Evolutionary conservation across 1,140 invertebrate species (phyloP), one percentile per base, ranked within the genome.

Genomic region (Oryzaephilus surinamensis): DNA sequence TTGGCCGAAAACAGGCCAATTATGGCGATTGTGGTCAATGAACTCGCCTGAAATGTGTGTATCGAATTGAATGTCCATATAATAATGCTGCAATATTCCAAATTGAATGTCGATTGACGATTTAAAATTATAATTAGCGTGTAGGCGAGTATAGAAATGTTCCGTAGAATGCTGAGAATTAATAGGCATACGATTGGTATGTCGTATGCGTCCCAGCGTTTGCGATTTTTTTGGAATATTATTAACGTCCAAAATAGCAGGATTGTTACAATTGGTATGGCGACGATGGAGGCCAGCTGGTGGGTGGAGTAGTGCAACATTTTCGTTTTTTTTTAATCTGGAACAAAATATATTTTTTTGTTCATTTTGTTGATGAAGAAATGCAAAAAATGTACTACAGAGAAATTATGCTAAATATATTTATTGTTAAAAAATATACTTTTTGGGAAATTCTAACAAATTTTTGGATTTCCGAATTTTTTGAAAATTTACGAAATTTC

Each of bases 11-110:
- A 61, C 11, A 69, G 54, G 1, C 69, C 61, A 18, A 71, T 67
- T 4, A 70, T 57, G 2, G 65, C 58, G 21, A 74, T 52, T 0
- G 72, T 71, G 0, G 67, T 59, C n/a, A 74, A 44, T 6, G 66
- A 65, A 16, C 64, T 65, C 0, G 71, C 67, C 48, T 74, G 70
- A 27, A 73, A 68, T 0, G 69, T 67, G 40, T 72, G 62, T 2
- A 65, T 55, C 2, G 70, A 63, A 13, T 67, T 66, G 34, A 67
- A 60, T 6, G 63, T 57, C 66, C 70, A 74, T 2, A 65, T 58
- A 8, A 70, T 44, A 10, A 59, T 51, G 12, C 62, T 59, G 48
- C 72, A 74, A 38, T 58, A 60, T 14, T 62, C 58, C 8, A 47
- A 45, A 7, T 6, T 6, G 23, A 24, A 24, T n/a, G 10, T 24